Conservation (phyloP, 2,888 invertebrate genomes). For the Augochlorella aurata region DNA sequence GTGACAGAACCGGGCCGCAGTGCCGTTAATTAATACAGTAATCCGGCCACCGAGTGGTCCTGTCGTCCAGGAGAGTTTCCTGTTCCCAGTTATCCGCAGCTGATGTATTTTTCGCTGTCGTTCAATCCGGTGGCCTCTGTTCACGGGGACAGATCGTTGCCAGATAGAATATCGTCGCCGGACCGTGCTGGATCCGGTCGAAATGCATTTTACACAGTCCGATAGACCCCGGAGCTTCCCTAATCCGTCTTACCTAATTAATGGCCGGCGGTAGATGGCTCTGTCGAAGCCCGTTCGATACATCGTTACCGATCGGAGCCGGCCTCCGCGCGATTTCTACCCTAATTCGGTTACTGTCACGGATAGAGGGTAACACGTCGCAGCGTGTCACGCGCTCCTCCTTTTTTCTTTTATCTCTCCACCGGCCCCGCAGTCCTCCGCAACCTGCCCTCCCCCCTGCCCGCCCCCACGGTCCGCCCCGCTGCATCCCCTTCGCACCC, state of each 20-base stretch:
- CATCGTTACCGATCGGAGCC: slow-evolving; percentile 26
- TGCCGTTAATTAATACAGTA: slow-evolving; percentile 45
- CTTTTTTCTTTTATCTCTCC: not conserved
- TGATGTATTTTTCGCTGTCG: not conserved
- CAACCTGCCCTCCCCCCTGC: not conserved
- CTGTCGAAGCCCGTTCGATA: slow-evolving; percentile 22
- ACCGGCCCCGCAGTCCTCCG: not conserved
- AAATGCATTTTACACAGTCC: slow-evolving; percentile 26
- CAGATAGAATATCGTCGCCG: slow-evolving; percentile 24
- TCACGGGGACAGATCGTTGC: slow-evolving; percentile 25
- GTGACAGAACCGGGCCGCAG: too few species aligned
- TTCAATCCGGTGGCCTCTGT: not conserved
- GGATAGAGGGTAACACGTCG: not conserved
- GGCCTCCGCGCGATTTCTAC: slow-evolving; percentile 9
- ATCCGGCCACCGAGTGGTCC: slow-evolving; percentile 12
- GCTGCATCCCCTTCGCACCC: too few species aligned
- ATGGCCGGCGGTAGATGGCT: slow-evolving; percentile 14
- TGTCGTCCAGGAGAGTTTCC: slow-evolving; percentile 27
- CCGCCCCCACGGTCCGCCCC: not conserved
- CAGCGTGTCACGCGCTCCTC: not conserved
- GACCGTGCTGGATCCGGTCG: slow-evolving; percentile 16
- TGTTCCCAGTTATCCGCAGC: slow-evolving; percentile 6
- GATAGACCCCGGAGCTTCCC: slow-evolving; percentile 12
- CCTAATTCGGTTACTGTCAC: slow-evolving; percentile 31
- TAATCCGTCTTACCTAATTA: slow-evolving; percentile 32